Conservation (phyloP, 2,113 vertebrate species). For the Spea multiplicata region DNA sequence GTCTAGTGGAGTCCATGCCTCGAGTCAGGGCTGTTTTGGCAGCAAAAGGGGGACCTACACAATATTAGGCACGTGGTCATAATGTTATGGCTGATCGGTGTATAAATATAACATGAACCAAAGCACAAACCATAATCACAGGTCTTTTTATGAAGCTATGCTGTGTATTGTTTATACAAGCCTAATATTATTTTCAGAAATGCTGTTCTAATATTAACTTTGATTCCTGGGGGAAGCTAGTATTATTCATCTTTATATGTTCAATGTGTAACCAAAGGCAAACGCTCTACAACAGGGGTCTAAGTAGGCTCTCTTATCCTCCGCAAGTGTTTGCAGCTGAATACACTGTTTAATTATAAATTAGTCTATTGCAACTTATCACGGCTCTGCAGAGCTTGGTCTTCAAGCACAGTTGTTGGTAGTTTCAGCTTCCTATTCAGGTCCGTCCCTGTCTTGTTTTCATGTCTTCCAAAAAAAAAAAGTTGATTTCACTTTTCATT, state of each 20-base stretch:
- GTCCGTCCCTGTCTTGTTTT: slow-evolving; percentile 20
- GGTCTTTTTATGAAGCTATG: not conserved
- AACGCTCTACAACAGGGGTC: not conserved
- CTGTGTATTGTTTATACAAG: not conserved
- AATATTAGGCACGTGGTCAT: too few species aligned
- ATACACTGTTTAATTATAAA: slow-evolving; percentile 41
- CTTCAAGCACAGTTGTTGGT: slow-evolving; percentile 6
- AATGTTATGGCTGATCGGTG: too few species aligned
- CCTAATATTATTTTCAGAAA: not conserved
- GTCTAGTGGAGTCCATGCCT: too few species aligned
- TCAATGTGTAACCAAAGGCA: not conserved
- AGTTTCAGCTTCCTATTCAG: slow-evolving; percentile 28
- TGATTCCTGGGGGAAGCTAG: not conserved
- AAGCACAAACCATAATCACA: too few species aligned
- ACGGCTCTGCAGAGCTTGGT: slow-evolving; percentile 34
- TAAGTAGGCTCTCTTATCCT: slow-evolving; percentile 18
- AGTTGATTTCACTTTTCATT: slow-evolving; percentile 7
- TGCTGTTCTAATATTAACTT: not conserved
- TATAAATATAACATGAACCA: too few species aligned
- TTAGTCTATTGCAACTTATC: slow-evolving; percentile 34
- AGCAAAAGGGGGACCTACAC: too few species aligned
- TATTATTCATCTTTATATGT: not conserved
- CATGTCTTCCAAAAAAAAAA: slow-evolving; percentile 37
- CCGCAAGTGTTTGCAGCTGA: slow-evolving; percentile 21
- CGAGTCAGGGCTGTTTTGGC: too few species aligned